These are phyloP conservation scores for Phoebastria nigripes DNA, from an alignment of 2,797 vertebrate species.

Conservation along the genomic window DNA sequence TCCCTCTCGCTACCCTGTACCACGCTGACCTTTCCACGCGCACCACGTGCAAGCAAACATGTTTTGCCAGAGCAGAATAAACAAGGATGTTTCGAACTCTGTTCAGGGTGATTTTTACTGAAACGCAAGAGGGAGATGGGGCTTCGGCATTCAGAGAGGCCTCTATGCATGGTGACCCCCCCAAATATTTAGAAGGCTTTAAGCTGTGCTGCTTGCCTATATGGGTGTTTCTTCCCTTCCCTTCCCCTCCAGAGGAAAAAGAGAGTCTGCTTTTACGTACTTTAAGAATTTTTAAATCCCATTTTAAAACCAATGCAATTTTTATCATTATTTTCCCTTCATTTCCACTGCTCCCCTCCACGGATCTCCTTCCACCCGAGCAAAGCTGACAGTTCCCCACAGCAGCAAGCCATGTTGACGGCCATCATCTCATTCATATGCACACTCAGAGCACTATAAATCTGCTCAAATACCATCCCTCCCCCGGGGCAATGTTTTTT, in stretches of 20 bases:
- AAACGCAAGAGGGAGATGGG: background rate
- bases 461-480: slow-evolving; percentile 66
- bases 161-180: accelerated
- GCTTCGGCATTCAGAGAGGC: background rate
- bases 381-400: slow-evolving; percentile 28
- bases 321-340: background rate
- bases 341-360: background rate
- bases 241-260: background rate
- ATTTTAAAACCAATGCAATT: background rate
- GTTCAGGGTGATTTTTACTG: background rate
- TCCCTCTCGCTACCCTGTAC: background rate
- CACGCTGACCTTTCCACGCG: accelerated
- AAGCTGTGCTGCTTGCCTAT: accelerated
- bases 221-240: background rate
- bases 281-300: background rate
- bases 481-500: slow-evolving; percentile 43
- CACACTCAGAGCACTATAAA: slow-evolving; percentile 46
- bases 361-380: background rate
- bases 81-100: background rate
- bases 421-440: slow-evolving; percentile 57
- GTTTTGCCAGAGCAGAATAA: background rate
- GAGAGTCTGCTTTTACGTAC: background rate
- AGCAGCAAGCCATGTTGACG: slow-evolving; percentile 11
- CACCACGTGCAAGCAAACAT: background rate
- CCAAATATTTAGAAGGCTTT: background rate